These are phyloP conservation scores for Drosophila nigricruria DNA, from an alignment of 2,888 invertebrate genomes.

Conservation along the genomic window DNA sequence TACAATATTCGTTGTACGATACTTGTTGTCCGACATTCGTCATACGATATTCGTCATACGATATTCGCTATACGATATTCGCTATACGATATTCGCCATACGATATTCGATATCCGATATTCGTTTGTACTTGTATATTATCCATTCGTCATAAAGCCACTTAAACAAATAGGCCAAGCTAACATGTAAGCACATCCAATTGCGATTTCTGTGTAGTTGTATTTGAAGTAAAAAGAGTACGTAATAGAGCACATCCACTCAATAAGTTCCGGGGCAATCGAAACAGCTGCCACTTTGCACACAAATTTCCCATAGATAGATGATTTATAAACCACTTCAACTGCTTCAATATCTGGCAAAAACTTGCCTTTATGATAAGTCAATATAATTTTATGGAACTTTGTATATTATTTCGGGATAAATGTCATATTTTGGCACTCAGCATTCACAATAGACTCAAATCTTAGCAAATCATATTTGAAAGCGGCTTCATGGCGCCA, in stretches of 20 bases:
- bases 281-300: not conserved
- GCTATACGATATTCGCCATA: not conserved
- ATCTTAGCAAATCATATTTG: too few relatives aligned
- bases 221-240: constrained; percentile 17
- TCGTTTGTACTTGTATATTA: constrained; percentile 41
- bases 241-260: constrained; percentile 7
- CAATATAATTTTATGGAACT: too few relatives aligned
- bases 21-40: not conserved
- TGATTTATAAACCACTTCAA: not conserved
- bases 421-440: too few relatives aligned
- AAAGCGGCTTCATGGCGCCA: too few relatives aligned
- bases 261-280: not conserved
- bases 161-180: constrained; percentile 25
- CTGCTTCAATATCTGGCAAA: not conserved
- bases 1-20: not conserved
- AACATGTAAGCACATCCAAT: constrained; percentile 20
- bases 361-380: not conserved
- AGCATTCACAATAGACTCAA: too few relatives aligned
- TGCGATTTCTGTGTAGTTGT: constrained; percentile 35
- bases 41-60: not conserved
- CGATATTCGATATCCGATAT: constrained; percentile 1
- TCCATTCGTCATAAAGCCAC: constrained; percentile 21
- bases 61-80: not conserved
- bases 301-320: not conserved
- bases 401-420: too few relatives aligned